phyloP scores from a whole-genome alignment of 2,888 invertebrate species.

The Hoplodrina blanda region DNA sequence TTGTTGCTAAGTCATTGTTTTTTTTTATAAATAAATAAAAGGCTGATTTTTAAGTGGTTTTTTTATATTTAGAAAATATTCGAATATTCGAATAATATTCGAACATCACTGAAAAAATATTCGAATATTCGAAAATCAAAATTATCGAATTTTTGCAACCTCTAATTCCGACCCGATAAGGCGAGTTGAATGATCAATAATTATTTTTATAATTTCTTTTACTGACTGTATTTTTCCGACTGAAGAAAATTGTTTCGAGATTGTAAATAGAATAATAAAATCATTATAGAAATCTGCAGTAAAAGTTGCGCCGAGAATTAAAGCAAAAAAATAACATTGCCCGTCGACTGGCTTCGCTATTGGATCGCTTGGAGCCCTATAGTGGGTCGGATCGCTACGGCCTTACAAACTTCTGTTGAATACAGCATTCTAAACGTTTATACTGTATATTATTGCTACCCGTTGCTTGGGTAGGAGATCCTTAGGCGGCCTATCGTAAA shows the following conservation, averaged over 20 bases:
- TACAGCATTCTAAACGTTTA: slow-evolving; percentile 46
- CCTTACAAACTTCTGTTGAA: slow-evolving; percentile 51
- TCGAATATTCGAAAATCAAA: no score
- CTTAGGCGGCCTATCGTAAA: slow-evolving; percentile 13
- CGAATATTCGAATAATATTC: no score
- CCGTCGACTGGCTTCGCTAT: slow-evolving; percentile 13
- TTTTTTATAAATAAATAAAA: no score
- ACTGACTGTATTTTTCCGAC: background rate
- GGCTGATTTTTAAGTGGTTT: no score
- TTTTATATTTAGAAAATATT: no score
- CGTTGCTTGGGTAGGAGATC: slow-evolving; percentile 12
- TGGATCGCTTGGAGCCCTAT: slow-evolving; percentile 21
- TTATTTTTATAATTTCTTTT: background rate
- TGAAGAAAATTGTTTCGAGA: background rate
- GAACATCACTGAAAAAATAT: no score
- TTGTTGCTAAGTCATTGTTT: no score
- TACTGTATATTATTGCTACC: slow-evolving; percentile 28
- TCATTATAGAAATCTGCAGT: slow-evolving; percentile 21
- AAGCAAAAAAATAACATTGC: slow-evolving; percentile 46
- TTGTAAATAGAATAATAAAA: slow-evolving; percentile 29
- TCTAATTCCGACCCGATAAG: no score
- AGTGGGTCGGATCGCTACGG: slow-evolving; percentile 21
- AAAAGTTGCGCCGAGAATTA: slow-evolving; percentile 39
- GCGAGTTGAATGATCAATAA: no score
- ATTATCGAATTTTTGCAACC: no score